Percentiles rank a stretch among this genome's conserved stretches.
These are phyloP conservation scores for Pteronura brasiliensis DNA, from an alignment of 2,113 vertebrate species.

Conservation along the genomic window DNA sequence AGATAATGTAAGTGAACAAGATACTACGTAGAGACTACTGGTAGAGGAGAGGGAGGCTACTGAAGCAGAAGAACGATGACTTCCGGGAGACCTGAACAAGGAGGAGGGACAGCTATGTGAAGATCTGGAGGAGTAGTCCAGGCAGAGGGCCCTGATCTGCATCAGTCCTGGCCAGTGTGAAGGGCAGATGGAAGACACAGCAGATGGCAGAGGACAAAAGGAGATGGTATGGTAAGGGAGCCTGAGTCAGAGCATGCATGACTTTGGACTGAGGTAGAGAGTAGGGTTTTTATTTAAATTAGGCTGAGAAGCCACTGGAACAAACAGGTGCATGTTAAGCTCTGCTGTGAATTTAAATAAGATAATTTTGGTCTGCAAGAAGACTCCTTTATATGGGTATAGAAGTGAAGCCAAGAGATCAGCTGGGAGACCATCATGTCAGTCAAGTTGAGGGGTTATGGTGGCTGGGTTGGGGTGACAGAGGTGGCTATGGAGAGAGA, in stretches of 20 bases:
- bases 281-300: not conserved
- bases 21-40: not conserved
- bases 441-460: not conserved
- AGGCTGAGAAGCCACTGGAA: not conserved
- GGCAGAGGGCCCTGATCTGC: not conserved
- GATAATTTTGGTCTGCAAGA: not conserved
- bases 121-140: not conserved
- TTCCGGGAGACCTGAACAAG: not conserved
- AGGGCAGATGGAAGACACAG: not conserved
- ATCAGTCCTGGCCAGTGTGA: not conserved
- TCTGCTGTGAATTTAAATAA: not conserved
- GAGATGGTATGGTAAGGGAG: not conserved
- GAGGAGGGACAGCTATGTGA: not conserved
- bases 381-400: not conserved
- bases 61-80: not conserved
- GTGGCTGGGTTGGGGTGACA: not conserved
- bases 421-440: not conserved
- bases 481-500: not conserved
- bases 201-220: not conserved
- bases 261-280: not conserved
- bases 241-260: not conserved
- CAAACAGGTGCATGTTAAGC: not conserved
- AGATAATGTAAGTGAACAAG: not conserved
- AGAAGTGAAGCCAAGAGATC: not conserved
- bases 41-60: too few species aligned